Base-by-base conservation (phyloP, 2,797 vertebrate genomes). In the Alectoris magna region DNA sequence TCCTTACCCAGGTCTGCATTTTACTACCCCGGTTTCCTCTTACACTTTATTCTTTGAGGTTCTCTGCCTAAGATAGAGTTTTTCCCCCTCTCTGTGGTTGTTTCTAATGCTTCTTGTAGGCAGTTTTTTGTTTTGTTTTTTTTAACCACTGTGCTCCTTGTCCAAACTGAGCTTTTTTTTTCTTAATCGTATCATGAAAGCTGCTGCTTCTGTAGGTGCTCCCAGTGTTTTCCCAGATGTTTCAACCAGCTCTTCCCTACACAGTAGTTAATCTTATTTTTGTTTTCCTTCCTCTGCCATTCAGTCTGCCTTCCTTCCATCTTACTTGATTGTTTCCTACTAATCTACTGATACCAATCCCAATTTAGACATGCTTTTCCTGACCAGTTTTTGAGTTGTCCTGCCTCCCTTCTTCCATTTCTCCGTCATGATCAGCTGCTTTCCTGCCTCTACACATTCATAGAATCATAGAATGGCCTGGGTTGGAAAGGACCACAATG, bases 261-360 rank as follows among this genome's bases (percentile, higher is more conserved):
- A 0, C 22, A 10, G 23, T 55, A 22, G 38, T 58, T 83, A 38
- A 51, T 63, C 0, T 0, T 16, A 3, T 60, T n/a, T 18, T 38
- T 76, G 27, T 74, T 85, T 41, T 15, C 23, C 75, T 14, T 23
- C 7, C 16, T 70, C n/a, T 59, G 29, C 41, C 59, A 17, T 73
- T 85, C 34, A 43, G 29, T 67, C 29, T 34, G 3, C 43, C 15
- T 46, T 76, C 18, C 5, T 27, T 63, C 17, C n/a, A 1, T 58
- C 39, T 49, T 55, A 4, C 8, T 63, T 73, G 7, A 24, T 70
- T 83, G 11, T 59, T 73, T 90, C 49, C 19, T 22, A 68, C 34
- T 41, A 43, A 7, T 17, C 39, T 83, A 31, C 36, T 58, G 24
- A 18, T 58, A 10, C 11, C 3, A 9, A 4, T 77, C 29, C 27